Evolutionary conservation across 2,888 invertebrate genomes (phyloP).

Genomic region (Drosophila siamana): DNA sequence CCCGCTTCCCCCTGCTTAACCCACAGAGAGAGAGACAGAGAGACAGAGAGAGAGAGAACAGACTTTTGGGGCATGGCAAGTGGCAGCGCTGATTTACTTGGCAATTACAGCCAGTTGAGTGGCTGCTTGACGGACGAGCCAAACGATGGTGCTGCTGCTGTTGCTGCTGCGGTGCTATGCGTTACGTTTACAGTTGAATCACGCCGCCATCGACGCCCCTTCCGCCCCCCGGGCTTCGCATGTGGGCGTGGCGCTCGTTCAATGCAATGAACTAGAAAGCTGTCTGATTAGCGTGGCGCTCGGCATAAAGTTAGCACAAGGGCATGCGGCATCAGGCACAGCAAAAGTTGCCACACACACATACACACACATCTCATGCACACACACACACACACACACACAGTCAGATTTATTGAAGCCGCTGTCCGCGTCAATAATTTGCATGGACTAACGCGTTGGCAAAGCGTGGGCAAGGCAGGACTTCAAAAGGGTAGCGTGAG

Average conservation of each 20-base stretch:
- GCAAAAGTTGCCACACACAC: slow-evolving; percentile 63
- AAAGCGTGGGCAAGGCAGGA: not conserved
- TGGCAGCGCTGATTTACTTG: slow-evolving; percentile 78
- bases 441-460: slow-evolving; percentile 62
- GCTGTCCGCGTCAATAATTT: slow-evolving; percentile 77
- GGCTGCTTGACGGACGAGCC: slow-evolving; percentile 64
- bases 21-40: too few species aligned
- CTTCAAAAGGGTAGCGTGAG: not conserved
- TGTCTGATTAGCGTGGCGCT: slow-evolving; percentile 76
- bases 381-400: slow-evolving; percentile 21
- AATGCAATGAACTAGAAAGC: slow-evolving; percentile 80
- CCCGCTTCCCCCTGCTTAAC: too few species aligned
- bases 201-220: not conserved
- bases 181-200: slow-evolving; percentile 29
- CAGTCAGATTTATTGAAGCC: slow-evolving; percentile 70
- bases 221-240: slow-evolving; percentile 12
- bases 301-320: slow-evolving; percentile 59
- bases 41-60: slow-evolving; percentile 15
- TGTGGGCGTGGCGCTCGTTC: slow-evolving; percentile 57
- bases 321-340: slow-evolving; percentile 38
- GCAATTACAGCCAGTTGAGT: slow-evolving; percentile 75
- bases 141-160: slow-evolving; percentile 9
- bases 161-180: not conserved
- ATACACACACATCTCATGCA: slow-evolving; percentile 23
- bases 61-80: slow-evolving; percentile 76